Evolutionary conservation across 2,888 invertebrate genomes (phyloP).

Genomic region (Agriotes lineatus): DNA sequence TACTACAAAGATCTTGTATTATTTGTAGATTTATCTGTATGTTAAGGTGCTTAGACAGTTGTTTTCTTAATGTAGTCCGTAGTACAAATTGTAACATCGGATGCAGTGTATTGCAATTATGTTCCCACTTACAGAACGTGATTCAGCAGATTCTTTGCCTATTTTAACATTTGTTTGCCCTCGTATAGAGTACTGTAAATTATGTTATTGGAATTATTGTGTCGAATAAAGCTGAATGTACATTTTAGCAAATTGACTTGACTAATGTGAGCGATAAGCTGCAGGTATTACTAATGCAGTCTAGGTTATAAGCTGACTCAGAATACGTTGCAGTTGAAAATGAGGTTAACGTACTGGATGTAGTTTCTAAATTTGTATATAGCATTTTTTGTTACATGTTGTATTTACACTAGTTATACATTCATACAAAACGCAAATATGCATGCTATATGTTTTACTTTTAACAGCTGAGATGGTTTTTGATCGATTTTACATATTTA

Average conservation of each 20-base stretch:
- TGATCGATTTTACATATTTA: neutral
- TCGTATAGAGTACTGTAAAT: neutral
- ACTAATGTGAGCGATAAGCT: neutral
- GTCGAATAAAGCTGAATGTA: conserved; percentile 1
- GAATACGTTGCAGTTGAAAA: neutral
- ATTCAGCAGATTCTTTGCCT: neutral
- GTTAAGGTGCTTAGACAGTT: conserved; percentile 28
- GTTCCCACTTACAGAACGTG: conserved; percentile 20
- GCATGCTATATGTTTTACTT: conserved; percentile 20
- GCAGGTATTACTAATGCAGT: neutral
- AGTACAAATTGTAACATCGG: conserved; percentile 6
- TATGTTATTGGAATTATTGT: neutral
- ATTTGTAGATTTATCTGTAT: conserved; percentile 32
- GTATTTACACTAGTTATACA: conserved; percentile 32
- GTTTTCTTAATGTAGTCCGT: conserved; percentile 24
- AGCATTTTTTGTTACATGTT: conserved; percentile 28
- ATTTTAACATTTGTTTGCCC: neutral
- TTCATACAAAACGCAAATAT: conserved; percentile 18
- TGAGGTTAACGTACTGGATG: neutral
- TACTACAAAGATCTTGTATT: conserved; percentile 22
- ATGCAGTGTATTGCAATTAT: conserved; percentile 1
- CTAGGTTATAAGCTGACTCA: neutral
- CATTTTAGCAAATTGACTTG: neutral
- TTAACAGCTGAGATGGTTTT: neutral
- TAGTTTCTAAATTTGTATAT: conserved; percentile 23